These are phyloP conservation scores for Tenodera sinensis DNA, from an alignment of 2,888 invertebrate species.

Conservation along the genomic window DNA sequence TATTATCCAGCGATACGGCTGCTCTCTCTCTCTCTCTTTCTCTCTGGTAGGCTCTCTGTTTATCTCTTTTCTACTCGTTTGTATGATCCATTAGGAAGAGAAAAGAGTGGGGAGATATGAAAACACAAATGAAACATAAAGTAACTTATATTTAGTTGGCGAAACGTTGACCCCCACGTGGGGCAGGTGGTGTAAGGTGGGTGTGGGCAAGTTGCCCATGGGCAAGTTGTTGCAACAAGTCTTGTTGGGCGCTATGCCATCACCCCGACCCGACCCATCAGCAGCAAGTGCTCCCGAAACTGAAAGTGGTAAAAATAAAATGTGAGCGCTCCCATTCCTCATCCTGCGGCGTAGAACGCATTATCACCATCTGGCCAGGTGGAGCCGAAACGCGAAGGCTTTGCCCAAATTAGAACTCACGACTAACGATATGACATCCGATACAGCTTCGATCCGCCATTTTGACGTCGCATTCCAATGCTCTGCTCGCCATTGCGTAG, in stretches of 20 bases:
- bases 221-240: constrained; percentile 27
- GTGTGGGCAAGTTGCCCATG: constrained; percentile 17
- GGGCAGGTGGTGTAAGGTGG: constrained; percentile 18
- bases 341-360: neutral
- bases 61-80: too few relatives aligned
- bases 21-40: too few relatives aligned
- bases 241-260: constrained; percentile 27
- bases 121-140: too few relatives aligned
- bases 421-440: neutral
- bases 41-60: too few relatives aligned
- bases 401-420: neutral
- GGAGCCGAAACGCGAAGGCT: neutral
- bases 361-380: neutral
- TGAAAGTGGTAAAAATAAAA: neutral
- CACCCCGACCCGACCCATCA: neutral
- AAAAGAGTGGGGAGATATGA: too few relatives aligned
- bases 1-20: too few relatives aligned
- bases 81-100: too few relatives aligned
- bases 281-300: neutral
- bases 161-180: neutral
- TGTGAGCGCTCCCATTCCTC: neutral
- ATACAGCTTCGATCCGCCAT: neutral
- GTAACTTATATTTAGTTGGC: too few relatives aligned
- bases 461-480: neutral
- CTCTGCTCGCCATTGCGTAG: neutral